These are phyloP conservation scores for Aepyceros melampus DNA, from an alignment of 2,113 vertebrate species.

Conservation along the genomic window DNA sequence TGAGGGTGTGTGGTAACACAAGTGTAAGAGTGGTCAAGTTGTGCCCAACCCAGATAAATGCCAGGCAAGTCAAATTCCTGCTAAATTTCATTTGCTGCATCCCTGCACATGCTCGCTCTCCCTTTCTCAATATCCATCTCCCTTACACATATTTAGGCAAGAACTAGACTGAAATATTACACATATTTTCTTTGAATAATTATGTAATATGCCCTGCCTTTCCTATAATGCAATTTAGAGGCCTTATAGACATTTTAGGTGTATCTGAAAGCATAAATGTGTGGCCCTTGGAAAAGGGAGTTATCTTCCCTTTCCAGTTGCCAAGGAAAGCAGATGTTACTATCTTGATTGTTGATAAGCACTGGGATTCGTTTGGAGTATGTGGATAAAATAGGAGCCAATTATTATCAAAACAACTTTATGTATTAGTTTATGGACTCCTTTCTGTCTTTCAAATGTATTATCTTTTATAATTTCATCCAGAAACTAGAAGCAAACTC, in stretches of 20 bases:
- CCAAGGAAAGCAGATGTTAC: not conserved
- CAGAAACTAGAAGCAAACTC: not conserved
- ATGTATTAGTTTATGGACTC: not conserved
- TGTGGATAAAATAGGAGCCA: not conserved
- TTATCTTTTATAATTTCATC: not conserved
- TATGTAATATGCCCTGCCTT: not conserved
- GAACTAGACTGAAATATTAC: not conserved
- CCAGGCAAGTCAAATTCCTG: not conserved
- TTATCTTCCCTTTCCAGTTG: not conserved
- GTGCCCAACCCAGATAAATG: conserved; percentile 9
- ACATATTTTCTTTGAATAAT: not conserved
- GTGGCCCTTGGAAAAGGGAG: not conserved
- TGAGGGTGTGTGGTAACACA: not conserved
- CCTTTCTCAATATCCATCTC: not conserved
- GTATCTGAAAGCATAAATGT: not conserved
- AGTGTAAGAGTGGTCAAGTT: not conserved
- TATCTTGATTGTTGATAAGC: not conserved
- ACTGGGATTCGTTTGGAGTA: not conserved
- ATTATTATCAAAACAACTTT: not conserved
- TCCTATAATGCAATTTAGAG: not conserved
- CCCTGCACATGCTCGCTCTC: not conserved
- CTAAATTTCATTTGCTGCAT: not conserved
- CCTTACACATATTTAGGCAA: not conserved
- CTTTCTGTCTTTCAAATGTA: not conserved
- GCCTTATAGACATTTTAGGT: not conserved